Conservation (phyloP, 2,113 vertebrate genomes). For the Galbula dea region DNA sequence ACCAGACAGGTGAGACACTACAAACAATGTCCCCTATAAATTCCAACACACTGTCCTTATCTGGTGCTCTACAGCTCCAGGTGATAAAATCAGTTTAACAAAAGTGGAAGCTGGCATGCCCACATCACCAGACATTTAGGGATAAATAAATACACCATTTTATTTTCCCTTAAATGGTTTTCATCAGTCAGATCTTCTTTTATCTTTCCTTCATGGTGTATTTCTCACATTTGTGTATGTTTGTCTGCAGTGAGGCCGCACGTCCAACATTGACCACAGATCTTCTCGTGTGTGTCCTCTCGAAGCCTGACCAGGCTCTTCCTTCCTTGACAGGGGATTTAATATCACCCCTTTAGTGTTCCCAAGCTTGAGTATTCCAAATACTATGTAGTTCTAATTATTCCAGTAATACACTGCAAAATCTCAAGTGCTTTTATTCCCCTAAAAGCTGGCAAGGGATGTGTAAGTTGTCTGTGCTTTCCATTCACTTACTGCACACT, state of each 20-base stretch:
- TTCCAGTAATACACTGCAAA: not conserved
- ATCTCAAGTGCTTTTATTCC: constrained; percentile 39
- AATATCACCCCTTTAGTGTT: not conserved
- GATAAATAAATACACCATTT: not conserved
- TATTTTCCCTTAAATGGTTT: not conserved
- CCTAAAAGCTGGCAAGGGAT: constrained; percentile 33
- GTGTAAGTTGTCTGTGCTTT: constrained; percentile 32
- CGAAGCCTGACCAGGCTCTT: not conserved
- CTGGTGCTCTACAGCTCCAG: not conserved
- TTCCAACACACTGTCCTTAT: not conserved
- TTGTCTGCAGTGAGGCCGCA: not conserved
- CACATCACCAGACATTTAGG: not conserved
- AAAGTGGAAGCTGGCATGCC: not conserved
- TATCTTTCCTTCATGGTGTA: not conserved
- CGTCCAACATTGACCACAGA: not conserved
- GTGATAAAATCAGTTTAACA: not conserved
- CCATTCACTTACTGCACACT: constrained; percentile 17
- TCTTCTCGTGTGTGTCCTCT: not conserved
- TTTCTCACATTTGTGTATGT: not conserved
- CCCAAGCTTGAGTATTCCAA: constrained; percentile 22
- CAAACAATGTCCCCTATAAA: not conserved
- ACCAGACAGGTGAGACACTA: not conserved
- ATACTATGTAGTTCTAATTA: constrained; percentile 38
- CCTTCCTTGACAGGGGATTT: constrained; percentile 3
- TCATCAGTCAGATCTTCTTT: not conserved